phyloP scores from a whole-genome alignment of 2,113 vertebrate species.

The Rousettus leschenaultii region DNA sequence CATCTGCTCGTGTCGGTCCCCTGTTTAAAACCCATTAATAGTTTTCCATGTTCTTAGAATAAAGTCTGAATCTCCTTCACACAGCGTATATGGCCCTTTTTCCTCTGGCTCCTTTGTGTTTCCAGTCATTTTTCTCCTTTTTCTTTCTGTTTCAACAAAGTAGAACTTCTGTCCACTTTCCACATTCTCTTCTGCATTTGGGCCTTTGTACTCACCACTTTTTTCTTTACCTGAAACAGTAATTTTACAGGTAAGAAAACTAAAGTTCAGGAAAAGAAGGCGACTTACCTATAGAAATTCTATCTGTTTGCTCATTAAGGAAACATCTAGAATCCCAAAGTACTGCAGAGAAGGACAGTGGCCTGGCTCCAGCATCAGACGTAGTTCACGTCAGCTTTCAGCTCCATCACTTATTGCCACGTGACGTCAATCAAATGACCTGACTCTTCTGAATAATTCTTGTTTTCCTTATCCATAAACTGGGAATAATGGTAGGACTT shows the following conservation, averaged over 20 bases:
- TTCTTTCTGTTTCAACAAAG: background rate
- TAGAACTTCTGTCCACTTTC: background rate
- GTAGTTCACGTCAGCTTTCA: background rate
- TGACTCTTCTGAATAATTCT: background rate
- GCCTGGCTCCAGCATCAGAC: background rate
- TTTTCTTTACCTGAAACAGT: background rate
- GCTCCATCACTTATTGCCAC: background rate
- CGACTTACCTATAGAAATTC: background rate
- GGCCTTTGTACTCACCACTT: background rate
- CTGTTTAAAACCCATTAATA: background rate
- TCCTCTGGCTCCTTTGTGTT: background rate
- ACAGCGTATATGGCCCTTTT: background rate
- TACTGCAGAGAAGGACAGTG: background rate
- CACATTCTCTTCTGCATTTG: too few relatives aligned
- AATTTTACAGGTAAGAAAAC: background rate
- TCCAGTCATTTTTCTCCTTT: background rate
- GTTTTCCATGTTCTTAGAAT: background rate
- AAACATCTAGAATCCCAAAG: background rate
- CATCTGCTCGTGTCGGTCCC: background rate
- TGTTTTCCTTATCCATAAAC: background rate
- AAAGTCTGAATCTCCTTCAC: background rate
- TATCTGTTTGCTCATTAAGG: background rate
- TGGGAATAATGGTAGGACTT: background rate
- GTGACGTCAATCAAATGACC: background rate
- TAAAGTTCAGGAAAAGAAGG: background rate